phyloP scores from a whole-genome alignment of 1,140 invertebrate genomes.

The Papilio dardanus region DNA sequence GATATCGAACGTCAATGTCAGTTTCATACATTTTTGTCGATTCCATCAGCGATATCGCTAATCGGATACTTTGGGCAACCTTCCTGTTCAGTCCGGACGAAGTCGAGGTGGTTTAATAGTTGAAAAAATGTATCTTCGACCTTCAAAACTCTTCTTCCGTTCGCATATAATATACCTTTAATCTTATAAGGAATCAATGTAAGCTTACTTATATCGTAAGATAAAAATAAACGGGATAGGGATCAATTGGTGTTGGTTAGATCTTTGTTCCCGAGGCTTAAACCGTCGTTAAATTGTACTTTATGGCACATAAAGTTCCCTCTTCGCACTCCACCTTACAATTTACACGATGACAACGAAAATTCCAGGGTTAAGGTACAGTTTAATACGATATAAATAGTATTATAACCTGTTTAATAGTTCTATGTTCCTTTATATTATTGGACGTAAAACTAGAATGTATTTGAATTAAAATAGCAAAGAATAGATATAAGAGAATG shows the following conservation, averaged over 20 bases:
- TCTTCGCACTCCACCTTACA: conserved; percentile 26
- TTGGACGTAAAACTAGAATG: background rate
- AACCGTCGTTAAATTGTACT: conserved; percentile 32
- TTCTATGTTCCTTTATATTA: background rate
- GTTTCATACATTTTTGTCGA: too few species aligned
- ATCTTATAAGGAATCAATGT: conserved; percentile 10
- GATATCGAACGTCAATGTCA: too few species aligned
- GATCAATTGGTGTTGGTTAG: conserved; percentile 26
- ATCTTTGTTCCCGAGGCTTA: conserved; percentile 29
- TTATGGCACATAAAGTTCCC: conserved; percentile 22
- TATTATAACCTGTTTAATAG: background rate
- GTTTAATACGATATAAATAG: background rate
- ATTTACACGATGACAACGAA: conserved; percentile 17
- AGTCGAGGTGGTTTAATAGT: too few species aligned
- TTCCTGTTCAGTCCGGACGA: too few species aligned
- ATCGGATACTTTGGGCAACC: too few species aligned
- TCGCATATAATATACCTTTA: background rate
- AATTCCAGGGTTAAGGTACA: conserved; percentile 12
- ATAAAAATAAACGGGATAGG: conserved; percentile 28
- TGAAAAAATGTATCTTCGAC: too few species aligned
- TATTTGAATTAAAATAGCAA: too few species aligned
- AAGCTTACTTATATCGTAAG: conserved; percentile 1
- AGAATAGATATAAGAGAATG: too few species aligned
- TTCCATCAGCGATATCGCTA: too few species aligned
- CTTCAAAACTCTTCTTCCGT: too few species aligned